Base-by-base conservation (phyloP, 1,140 invertebrate species). In the Augochlora pura region DNA sequence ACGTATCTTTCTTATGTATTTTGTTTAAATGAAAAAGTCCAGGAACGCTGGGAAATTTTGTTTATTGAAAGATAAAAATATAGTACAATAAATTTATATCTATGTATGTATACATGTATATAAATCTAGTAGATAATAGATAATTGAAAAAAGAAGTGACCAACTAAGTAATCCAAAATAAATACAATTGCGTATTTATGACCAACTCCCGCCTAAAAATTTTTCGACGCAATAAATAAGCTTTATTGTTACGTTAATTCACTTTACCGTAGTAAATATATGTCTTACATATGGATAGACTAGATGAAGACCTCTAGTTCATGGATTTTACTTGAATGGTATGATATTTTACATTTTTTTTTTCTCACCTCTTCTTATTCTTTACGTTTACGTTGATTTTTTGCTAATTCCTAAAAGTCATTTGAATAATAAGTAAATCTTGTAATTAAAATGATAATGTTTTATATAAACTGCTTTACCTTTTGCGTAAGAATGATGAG, bases 401-500 rank as follows among this genome's bases (percentile, higher is more conserved):
- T 83, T 18, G 72, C 59, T 23, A 81, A 27, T 77, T 93, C 91
- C 92, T 93, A 65, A 87, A 90, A 72, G 25, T 49, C 54, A 79
- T 27, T 4, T 7, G 63, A 70, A 39, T 54, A 65, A 66, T 8
- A 14, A 70, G 32, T 25, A 32, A 1, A 27, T 52, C 12, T 42
- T 67, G 49, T 18, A 57, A 74, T 42, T 59, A 38, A 7, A 9
- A 7, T 38, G 3, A 16, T 63, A 18, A n/a, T n/a, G 14, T 4
- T 18, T 7, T 27, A 3, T 62, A 16, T 57, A 14, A 46, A 1
- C 70, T 87, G 18, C 88, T 93, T n/a, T 94, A 97, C 97, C 95
- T 98, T 98, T 91, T 98, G 96, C 69, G 97, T 96, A 70, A 99
- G 94, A 88, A 99, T 97, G 86, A 99, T 96, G 49, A 99, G 89